phyloP scores from a whole-genome alignment of 2,113 vertebrate genomes.

The Pollachius pollachius region DNA sequence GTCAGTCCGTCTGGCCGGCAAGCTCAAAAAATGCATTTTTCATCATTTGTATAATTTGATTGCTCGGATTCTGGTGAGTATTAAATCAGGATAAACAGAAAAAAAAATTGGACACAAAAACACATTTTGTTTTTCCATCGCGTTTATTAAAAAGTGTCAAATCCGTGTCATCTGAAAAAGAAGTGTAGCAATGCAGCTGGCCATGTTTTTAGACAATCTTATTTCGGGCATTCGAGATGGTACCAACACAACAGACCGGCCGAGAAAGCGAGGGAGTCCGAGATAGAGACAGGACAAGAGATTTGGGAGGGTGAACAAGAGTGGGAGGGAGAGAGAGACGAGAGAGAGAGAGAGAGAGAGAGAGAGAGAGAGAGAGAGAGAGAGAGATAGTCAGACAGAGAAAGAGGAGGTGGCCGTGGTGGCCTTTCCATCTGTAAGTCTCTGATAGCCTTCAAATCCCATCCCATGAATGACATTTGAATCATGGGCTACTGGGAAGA shows the following conservation, averaged over 20 bases:
- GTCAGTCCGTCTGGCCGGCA: neutral
- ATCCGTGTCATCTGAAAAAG: neutral
- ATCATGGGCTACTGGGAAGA: neutral
- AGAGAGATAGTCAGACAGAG: neutral
- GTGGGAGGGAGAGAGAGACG: conserved; percentile 6
- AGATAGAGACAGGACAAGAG: neutral
- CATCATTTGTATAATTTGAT: neutral
- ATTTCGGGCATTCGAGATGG: neutral
- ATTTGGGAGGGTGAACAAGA: conserved; percentile 7
- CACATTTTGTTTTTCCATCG: neutral
- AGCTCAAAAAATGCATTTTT: neutral
- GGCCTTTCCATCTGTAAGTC: neutral
- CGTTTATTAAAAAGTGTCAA: neutral
- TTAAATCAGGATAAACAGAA: neutral
- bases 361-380: conserved; percentile 9
- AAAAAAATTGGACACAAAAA: neutral
- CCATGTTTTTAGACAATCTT: too few relatives aligned
- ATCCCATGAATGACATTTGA: conserved; percentile 21
- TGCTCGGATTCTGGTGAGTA: neutral
- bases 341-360: neutral
- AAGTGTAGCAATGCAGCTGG: neutral
- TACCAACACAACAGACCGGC: neutral
- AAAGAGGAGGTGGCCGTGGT: neutral
- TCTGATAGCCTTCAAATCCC: conserved; percentile 1
- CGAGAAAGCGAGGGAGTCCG: neutral